Base-by-base conservation (phyloP, 2,113 vertebrate species). In the Riparia riparia region DNA sequence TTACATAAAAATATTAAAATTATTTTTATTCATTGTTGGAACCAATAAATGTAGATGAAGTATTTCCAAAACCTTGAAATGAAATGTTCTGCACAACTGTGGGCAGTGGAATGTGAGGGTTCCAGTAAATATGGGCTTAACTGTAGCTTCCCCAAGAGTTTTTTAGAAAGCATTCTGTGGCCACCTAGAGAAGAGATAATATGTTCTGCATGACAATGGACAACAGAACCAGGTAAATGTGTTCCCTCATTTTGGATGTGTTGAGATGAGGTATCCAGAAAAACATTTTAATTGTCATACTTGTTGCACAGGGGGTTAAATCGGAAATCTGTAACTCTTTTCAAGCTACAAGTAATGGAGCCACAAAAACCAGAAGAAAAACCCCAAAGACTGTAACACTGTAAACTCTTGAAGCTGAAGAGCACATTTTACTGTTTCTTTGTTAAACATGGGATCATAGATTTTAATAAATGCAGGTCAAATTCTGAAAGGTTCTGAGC, bases 351-450 rank as follows among this genome's bases (percentile, higher is more conserved):
- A 65, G 29, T 20, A 39, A 56, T 19, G 12, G 4, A 63, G 21
- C 8, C 57, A 31, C 14, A 58, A 74, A 66, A 44, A 18, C 7
- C 7, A 25, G 4, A 7, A 17, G 47, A 57, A 60, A 49, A 57
- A 1, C 0, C 11, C 47, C 20, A 14, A 66, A 61, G 51, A 21
- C 53, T 49, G 1, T 14, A 18, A 47, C 15, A 32, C 12, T 2
- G 2, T 24, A 69, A 85, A 41, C 17, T 28, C 50, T 26, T 44
- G n/a, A 65, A 66, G 34, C 5, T 57, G 37, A 92, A 80, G 3
- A 68, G 26, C 21, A 68, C 5, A 17, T 84, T 81, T 90, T 17
- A 19, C 12, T 41, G 4, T 32, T 81, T 77, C 28, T 31, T 85
- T 51, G 66, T 79, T 6, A 42, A 84, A 73, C 24, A 26, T 2